Evolutionary conservation across 1,140 invertebrate genomes (phyloP), one percentile per base, ranked within the genome.

Genomic region (Drosophila prosaltans): DNA sequence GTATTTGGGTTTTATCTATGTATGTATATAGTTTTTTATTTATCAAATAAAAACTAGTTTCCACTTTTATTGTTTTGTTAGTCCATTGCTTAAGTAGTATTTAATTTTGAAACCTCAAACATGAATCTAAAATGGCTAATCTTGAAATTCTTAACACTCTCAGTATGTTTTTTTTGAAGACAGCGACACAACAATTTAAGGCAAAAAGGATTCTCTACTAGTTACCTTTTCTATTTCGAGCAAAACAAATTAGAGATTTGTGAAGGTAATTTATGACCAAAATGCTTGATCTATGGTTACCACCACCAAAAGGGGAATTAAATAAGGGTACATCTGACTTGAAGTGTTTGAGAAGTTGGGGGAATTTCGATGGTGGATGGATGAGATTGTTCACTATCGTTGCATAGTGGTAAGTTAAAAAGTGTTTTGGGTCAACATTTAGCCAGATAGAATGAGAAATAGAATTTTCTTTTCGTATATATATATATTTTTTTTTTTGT

Each of bases 181-280:
- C 69, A 58, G 40, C 45, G 36, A 66, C 65, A 70, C 71, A 70
- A 73, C 66, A 70, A 72, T 67, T 63, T 65, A 54, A 51, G 45
- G 21, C 45, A 26, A 51, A 86, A 80, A 71, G 80, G 80, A 80
- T 86, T 86, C 21, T 16, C 16, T 16, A 16, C 0, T 51, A 51
- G 45, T 72, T 69, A 88, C 82, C 82, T 88, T 85, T 75, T 75
- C 28, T 83, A 81, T 86, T 86, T 80, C 68, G 80, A 72, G 69
- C 81, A 76, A 81, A 85, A 85, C 85, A 89, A 89, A 89, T 89
- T 90, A 89, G 85, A 90, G 85, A 89, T 90, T 89, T 90, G 65
- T 73, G 78, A 69, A 67, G 75, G 84, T 90, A 70, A 89, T 89
- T 89, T 89, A 89, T 72, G 81, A 81, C 81, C 85, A 78, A 61